Evolutionary conservation across 2,113 vertebrate genomes (phyloP).

Genomic region (Sterrhoptilus dennistouni): DNA sequence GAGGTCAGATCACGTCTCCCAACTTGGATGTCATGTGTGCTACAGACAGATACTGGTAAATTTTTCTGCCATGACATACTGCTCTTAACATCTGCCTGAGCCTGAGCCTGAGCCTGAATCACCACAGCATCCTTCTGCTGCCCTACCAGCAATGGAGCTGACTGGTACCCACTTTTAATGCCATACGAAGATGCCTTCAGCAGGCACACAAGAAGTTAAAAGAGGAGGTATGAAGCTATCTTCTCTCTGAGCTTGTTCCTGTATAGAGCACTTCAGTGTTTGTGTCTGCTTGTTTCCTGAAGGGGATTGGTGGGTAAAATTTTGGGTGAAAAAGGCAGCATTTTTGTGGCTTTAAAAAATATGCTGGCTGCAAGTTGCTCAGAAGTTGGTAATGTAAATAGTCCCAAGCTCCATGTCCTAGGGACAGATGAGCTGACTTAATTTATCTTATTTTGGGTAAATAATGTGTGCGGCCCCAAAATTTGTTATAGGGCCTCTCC

Average conservation of each 20-base stretch:
- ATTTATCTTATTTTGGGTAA: neutral
- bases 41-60: neutral
- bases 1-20: neutral
- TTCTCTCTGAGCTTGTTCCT: neutral
- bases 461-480: neutral
- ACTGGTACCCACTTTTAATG: accelerated
- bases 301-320: neutral
- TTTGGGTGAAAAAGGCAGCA: neutral
- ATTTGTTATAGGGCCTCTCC: neutral
- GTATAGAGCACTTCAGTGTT: neutral
- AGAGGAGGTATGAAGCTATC: neutral
- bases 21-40: neutral
- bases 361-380: neutral
- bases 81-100: neutral
- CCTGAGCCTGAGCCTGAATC: neutral
- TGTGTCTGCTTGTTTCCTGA: neutral
- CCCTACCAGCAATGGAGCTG: accelerated
- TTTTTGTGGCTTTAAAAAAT: constrained; percentile 9
- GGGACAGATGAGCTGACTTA: neutral
- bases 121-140: neutral
- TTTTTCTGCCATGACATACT: neutral
- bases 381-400: neutral
- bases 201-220: neutral
- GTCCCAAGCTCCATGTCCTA: neutral
- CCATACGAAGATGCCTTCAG: neutral